Conservation (phyloP, 2,888 invertebrate genomes). For the Phymatocera aterrima region DNA sequence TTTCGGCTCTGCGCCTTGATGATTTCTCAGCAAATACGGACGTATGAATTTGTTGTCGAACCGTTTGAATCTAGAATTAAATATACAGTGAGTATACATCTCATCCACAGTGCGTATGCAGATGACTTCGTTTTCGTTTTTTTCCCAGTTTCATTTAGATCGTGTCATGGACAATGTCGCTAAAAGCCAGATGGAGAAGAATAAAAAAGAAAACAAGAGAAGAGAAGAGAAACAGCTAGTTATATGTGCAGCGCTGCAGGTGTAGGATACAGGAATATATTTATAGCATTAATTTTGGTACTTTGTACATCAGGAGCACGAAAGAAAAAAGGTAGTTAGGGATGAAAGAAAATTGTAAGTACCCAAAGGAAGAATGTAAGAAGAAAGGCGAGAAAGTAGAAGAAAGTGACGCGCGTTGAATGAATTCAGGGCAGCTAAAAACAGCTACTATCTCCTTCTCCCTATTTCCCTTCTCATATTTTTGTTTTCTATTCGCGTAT, state of each 20-base stretch:
- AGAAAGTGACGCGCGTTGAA: neutral
- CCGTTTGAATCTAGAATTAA: constrained; percentile 85
- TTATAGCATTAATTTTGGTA: neutral
- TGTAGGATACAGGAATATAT: neutral
- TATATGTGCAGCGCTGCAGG: neutral
- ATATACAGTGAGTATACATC: neutral
- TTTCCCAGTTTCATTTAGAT: no score
- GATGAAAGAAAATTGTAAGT: neutral
- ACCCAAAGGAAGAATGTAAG: neutral
- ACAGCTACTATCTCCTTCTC: neutral
- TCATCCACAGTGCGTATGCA: no score
- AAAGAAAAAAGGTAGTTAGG: neutral
- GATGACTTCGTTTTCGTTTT: no score
- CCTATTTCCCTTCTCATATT: neutral
- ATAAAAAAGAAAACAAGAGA: no score
- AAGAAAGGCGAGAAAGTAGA: no score
- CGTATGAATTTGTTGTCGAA: constrained; percentile 96
- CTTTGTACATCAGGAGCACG: neutral
- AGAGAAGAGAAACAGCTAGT: no score
- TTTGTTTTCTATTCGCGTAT: neutral
- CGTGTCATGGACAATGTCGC: no score
- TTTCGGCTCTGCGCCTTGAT: constrained; percentile 93
- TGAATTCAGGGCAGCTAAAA: neutral
- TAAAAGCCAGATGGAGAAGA: no score
- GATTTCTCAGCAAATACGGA: constrained; percentile 90